Conservation (phyloP, 2,888 invertebrate species). For the Pandemis corylana region DNA sequence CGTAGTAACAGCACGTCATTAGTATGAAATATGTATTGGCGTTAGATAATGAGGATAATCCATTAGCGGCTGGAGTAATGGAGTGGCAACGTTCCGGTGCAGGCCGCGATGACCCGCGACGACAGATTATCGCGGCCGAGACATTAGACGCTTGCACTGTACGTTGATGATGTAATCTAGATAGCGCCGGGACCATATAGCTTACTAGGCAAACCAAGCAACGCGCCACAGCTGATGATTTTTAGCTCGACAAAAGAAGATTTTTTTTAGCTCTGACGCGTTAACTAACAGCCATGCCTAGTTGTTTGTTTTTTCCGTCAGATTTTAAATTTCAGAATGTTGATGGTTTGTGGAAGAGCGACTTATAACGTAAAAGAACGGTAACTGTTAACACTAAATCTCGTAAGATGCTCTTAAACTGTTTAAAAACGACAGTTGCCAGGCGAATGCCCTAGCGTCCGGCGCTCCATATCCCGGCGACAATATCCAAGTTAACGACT, state of each 20-base stretch:
- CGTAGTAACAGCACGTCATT: slow-evolving; percentile 25
- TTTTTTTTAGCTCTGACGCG: too few species aligned
- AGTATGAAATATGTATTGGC: slow-evolving; percentile 38
- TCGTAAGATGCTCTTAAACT: neutral
- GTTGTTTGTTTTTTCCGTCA: too few species aligned
- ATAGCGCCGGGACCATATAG: neutral
- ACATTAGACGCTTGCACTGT: slow-evolving; percentile 4
- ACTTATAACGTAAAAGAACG: neutral
- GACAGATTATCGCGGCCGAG: slow-evolving; percentile 17
- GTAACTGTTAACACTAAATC: neutral
- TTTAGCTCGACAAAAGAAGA: too few species aligned
- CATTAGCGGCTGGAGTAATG: slow-evolving; percentile 44
- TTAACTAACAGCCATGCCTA: too few species aligned
- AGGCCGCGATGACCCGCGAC: slow-evolving; percentile 40
- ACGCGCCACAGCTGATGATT: too few species aligned
- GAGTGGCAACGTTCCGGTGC: slow-evolving; percentile 39
- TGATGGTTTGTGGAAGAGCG: neutral
- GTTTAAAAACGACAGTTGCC: neutral
- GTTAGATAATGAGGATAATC: slow-evolving; percentile 41
- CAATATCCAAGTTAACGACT: slow-evolving; percentile 36
- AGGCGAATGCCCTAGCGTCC: neutral
- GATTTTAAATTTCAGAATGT: neutral
- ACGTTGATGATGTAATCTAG: neutral
- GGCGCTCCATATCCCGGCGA: slow-evolving; percentile 21
- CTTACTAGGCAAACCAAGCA: neutral